phyloP scores from a whole-genome alignment of 2,888 invertebrate species.

The Cordilura impudica region DNA sequence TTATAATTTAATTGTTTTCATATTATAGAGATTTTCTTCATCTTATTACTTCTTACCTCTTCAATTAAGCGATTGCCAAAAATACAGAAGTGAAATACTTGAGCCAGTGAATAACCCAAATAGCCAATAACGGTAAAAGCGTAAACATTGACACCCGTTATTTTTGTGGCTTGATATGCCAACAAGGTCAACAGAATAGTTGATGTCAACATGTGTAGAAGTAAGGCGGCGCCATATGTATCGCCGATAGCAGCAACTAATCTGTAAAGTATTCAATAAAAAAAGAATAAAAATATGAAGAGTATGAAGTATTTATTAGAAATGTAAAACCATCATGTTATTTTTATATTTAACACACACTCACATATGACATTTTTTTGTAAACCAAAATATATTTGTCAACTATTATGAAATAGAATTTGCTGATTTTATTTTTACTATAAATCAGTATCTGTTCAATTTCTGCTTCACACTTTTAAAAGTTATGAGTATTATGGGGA shows the following conservation, averaged over 20 bases:
- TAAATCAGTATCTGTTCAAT: slow-evolving; percentile 42
- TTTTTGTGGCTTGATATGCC: slow-evolving; percentile 93
- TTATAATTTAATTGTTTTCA: neutral
- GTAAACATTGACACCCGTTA: slow-evolving; percentile 86
- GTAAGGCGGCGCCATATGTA: slow-evolving; percentile 88
- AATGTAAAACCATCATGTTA: slow-evolving; percentile 2
- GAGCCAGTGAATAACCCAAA: slow-evolving; percentile 87
- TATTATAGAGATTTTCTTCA: neutral
- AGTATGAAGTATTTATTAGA: no score
- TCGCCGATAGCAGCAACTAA: slow-evolving; percentile 89
- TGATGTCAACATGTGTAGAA: slow-evolving; percentile 91
- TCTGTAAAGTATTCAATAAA: slow-evolving; percentile 77
- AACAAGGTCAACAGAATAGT: slow-evolving; percentile 89
- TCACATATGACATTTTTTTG: slow-evolving; percentile 17
- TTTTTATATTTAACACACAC: neutral
- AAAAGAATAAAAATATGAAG: neutral
- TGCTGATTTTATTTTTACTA: slow-evolving; percentile 26
- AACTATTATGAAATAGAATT: slow-evolving; percentile 48
- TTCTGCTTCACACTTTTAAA: slow-evolving; percentile 21
- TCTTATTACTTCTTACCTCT: slow-evolving; percentile 81
- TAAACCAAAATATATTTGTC: slow-evolving; percentile 20
- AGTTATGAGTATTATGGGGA: no score
- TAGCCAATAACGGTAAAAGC: slow-evolving; percentile 89
- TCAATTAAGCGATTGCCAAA: slow-evolving; percentile 92
- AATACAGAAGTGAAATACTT: slow-evolving; percentile 92